A percentile compares a stretch with the other conserved stretches of the same genome.
These are phyloP conservation scores for Pachypeltis micranthus DNA, from an alignment of 1,140 invertebrate species.

Conservation along the genomic window DNA sequence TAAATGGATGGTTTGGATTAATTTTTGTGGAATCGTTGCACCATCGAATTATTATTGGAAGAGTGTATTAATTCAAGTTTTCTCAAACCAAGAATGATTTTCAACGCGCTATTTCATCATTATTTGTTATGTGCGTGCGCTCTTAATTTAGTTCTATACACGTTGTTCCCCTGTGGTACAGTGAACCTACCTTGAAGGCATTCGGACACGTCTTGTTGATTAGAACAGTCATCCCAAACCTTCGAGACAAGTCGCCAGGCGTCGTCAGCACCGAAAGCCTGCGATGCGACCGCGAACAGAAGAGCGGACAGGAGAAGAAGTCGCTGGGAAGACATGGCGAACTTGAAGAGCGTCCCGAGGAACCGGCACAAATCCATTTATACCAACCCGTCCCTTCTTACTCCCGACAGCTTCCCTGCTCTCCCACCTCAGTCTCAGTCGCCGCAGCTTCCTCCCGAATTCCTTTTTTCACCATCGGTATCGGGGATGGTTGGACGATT, in stretches of 20 bases:
- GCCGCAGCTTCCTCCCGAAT: neutral
- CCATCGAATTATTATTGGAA: no score
- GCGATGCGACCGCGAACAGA: neutral
- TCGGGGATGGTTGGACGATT: no score
- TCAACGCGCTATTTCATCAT: no score
- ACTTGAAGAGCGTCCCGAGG: neutral
- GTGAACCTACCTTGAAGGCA: conserved; percentile 7
- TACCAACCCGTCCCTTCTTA: neutral
- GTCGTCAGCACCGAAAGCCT: neutral
- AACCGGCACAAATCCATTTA: neutral
- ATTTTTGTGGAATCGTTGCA: no score
- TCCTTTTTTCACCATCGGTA: no score
- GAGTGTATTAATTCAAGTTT: no score
- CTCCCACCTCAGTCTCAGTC: neutral
- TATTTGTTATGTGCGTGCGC: no score
- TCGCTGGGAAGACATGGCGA: neutral
- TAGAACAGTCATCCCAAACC: conserved; percentile 57
- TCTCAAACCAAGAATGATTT: no score
- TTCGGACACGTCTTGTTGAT: conserved; percentile 36
- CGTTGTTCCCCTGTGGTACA: no score
- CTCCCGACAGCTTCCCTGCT: no score
- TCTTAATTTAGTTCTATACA: no score
- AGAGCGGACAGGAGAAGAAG: neutral
- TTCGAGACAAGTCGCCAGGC: conserved; percentile 35
- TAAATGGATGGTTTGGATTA: no score